Evolutionary conservation across 2,797 vertebrate genomes (phyloP).

Genomic region (Smutsia gigantea): DNA sequence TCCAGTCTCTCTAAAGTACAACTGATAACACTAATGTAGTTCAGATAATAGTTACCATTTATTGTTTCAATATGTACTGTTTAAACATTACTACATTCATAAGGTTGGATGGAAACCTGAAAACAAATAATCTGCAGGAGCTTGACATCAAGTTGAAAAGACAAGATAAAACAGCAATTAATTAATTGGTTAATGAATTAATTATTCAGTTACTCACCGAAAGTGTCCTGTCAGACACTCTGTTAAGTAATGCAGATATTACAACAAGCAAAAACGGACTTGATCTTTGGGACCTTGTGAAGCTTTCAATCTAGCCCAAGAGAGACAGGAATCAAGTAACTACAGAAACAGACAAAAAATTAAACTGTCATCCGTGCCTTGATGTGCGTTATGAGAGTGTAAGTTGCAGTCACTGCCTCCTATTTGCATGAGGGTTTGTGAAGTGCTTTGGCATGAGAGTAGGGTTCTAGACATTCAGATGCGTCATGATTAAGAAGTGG

Average conservation of each 20-base stretch:
- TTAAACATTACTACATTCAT: neutral
- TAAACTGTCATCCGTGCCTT: slow-evolving; percentile 9
- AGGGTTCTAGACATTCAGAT: neutral
- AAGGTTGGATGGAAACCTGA: neutral
- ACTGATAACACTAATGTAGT: slow-evolving; percentile 47
- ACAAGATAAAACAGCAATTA: neutral
- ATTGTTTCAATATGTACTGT: neutral
- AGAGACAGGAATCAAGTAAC: slow-evolving; percentile 38
- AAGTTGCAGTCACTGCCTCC: neutral
- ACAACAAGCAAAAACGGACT: slow-evolving; percentile 36
- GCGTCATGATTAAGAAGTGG: neutral
- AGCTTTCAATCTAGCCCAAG: slow-evolving; percentile 24
- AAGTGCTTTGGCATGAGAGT: neutral
- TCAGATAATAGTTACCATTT: slow-evolving; percentile 8
- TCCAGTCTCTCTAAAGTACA: neutral
- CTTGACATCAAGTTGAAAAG: neutral
- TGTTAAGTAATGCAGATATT: neutral
- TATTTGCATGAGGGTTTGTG: neutral
- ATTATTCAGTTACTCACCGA: neutral
- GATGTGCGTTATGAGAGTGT: neutral
- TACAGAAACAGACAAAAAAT: slow-evolving; percentile 45
- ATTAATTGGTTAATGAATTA: slow-evolving; percentile 1
- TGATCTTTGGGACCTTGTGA: slow-evolving; percentile 43
- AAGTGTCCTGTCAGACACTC: slow-evolving; percentile 28
- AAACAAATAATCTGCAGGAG: neutral